Conservation (phyloP, 2,113 vertebrate genomes). For the Pseudolaguvia tuberculata region DNA sequence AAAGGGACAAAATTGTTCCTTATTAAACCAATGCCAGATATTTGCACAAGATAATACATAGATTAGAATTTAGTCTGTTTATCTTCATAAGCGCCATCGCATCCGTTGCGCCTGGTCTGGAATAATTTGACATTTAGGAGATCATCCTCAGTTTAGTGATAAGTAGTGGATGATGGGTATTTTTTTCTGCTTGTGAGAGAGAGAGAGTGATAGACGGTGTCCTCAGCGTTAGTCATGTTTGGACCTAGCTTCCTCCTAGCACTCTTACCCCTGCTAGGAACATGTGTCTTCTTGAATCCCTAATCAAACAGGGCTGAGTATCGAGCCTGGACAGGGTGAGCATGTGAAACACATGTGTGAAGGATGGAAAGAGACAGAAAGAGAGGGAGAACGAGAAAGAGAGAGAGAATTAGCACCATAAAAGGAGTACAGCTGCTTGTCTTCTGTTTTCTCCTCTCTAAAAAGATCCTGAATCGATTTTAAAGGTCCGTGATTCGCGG, state of each 20-base stretch:
- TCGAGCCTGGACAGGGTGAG: constrained; percentile 18
- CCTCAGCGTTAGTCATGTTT: constrained; percentile 63
- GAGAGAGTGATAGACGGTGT: constrained; percentile 45
- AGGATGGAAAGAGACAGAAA: constrained; percentile 44
- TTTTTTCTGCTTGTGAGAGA: neutral
- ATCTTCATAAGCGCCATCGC: neutral
- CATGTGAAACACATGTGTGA: constrained; percentile 8
- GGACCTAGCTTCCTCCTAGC: constrained; percentile 50
- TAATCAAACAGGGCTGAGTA: constrained; percentile 15
- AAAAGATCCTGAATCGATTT: constrained; percentile 24
- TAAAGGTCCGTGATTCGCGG: constrained; percentile 36
- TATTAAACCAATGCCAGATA: neutral
- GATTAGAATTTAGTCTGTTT: neutral
- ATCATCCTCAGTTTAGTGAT: constrained; percentile 12
- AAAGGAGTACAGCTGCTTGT: constrained; percentile 31
- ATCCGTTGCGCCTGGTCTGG: neutral
- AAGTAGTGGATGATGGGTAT: neutral
- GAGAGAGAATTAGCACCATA: constrained; percentile 52
- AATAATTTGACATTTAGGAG: neutral
- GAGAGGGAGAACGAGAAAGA: constrained; percentile 39
- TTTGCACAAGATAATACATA: neutral
- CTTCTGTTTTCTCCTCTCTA: constrained; percentile 23
- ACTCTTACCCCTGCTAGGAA: constrained; percentile 63
- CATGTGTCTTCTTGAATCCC: constrained; percentile 51
- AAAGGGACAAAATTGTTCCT: neutral